These are phyloP conservation scores for Chaetops frenatus DNA, from an alignment of 2,113 vertebrate species.

Conservation along the genomic window DNA sequence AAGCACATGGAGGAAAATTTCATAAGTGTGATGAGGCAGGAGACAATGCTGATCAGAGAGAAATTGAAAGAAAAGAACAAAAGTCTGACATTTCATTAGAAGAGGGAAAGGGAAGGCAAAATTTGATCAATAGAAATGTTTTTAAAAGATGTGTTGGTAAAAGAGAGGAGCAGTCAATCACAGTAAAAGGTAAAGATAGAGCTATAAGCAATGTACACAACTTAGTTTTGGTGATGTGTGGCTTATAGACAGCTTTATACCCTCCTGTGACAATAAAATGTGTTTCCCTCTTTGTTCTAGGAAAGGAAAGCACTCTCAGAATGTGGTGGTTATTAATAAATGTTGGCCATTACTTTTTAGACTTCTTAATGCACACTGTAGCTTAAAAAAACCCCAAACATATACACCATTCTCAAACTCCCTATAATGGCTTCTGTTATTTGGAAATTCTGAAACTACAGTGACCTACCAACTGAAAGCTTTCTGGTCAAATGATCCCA, in stretches of 20 bases:
- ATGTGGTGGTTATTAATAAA: neutral
- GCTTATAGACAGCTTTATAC: neutral
- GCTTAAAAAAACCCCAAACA: neutral
- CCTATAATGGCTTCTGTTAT: neutral
- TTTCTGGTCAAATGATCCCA: neutral
- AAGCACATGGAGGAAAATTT: fast-evolving
- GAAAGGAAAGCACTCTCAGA: neutral
- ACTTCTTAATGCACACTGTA: neutral
- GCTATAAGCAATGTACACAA: neutral
- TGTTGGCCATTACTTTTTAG: neutral
- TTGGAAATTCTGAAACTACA: neutral
- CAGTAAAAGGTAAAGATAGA: neutral
- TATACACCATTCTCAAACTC: neutral
- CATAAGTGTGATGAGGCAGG: neutral
- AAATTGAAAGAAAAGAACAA: neutral
- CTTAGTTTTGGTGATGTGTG: neutral
- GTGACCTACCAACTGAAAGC: neutral
- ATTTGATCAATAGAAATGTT: neutral
- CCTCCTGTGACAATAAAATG: neutral
- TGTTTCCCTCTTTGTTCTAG: neutral
- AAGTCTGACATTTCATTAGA: neutral
- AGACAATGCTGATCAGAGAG: neutral
- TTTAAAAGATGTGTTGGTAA: neutral
- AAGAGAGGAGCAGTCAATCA: neutral
- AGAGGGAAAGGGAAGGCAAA: neutral